Evolutionary conservation across 2,113 vertebrate genomes (phyloP).

Genomic region (Oreotrochilus melanogaster): DNA sequence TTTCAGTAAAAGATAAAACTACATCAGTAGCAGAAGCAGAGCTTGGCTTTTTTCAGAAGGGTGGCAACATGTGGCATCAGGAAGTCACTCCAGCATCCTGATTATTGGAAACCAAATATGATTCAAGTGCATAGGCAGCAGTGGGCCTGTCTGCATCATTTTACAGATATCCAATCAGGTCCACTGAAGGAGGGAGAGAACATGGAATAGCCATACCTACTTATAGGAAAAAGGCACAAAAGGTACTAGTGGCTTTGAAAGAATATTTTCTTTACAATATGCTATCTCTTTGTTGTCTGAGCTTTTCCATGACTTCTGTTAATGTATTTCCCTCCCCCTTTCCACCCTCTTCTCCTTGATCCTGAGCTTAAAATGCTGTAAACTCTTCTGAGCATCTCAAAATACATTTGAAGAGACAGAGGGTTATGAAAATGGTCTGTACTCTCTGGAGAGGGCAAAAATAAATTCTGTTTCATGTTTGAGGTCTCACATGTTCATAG

Average conservation of each 20-base stretch:
- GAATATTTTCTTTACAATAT: not conserved
- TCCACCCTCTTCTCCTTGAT: rapidly evolving
- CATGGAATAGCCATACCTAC: not conserved
- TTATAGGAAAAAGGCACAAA: not conserved
- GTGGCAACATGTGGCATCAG: not conserved
- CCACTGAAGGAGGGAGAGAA: not conserved
- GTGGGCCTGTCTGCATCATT: not conserved
- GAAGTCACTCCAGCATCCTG: not conserved
- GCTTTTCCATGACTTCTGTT: not conserved
- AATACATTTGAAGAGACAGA: not conserved
- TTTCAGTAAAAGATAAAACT: not conserved
- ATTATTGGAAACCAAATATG: not conserved
- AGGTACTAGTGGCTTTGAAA: not conserved
- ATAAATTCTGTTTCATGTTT: not conserved
- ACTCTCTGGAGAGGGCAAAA: not conserved
- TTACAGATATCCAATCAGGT: not conserved
- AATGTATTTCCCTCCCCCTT: not conserved
- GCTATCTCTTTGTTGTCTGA: not conserved
- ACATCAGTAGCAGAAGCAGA: not conserved
- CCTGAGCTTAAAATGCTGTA: not conserved
- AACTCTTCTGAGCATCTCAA: not conserved
- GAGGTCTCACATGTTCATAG: not conserved
- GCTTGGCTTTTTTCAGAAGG: not conserved
- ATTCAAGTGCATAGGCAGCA: not conserved
- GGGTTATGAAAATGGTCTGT: not conserved